These are phyloP conservation scores for Tinamus major DNA, from an alignment of 2,797 vertebrate genomes.

Conservation along the genomic window DNA sequence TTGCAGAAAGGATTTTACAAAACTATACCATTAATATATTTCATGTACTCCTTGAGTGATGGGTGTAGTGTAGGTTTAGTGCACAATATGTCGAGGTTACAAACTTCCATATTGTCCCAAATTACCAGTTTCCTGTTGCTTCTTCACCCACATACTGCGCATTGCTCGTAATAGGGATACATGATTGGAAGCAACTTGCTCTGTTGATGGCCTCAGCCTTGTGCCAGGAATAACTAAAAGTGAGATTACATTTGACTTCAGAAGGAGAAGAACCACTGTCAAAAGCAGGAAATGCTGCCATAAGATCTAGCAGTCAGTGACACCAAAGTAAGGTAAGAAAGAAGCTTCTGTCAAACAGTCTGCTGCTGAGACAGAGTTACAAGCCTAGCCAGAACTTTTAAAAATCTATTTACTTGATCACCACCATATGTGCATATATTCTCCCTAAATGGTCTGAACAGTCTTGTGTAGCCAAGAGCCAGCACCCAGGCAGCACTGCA, in stretches of 20 bases:
- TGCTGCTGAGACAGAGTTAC: neutral
- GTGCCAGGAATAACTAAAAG: constrained; percentile 12
- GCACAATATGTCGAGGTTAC: constrained; percentile 45
- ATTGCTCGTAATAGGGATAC: constrained; percentile 21
- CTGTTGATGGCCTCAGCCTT: constrained; percentile 36
- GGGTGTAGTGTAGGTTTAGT: constrained; percentile 65
- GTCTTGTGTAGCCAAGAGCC: neutral
- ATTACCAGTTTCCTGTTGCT: constrained; percentile 15
- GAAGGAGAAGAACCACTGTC: neutral
- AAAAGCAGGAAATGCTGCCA: constrained; percentile 12
- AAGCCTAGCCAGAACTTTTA: neutral
- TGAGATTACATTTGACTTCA: constrained; percentile 19
- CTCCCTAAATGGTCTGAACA: neutral
- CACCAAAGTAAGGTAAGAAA: constrained; percentile 37
- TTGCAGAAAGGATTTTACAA: neutral
- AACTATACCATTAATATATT: constrained; percentile 48
- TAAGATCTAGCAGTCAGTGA: constrained; percentile 38
- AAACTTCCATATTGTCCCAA: constrained; percentile 10
- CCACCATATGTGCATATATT: rapidly evolving
- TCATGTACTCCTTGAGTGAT: constrained; percentile 50
- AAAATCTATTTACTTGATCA: neutral
- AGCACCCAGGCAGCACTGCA: neutral
- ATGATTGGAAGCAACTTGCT: constrained; percentile 64
- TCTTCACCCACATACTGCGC: constrained; percentile 25
- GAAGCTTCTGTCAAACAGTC: constrained; percentile 35